Evolutionary conservation across 2,888 invertebrate genomes (phyloP).

Genomic region (Eupithecia dodoneata): DNA sequence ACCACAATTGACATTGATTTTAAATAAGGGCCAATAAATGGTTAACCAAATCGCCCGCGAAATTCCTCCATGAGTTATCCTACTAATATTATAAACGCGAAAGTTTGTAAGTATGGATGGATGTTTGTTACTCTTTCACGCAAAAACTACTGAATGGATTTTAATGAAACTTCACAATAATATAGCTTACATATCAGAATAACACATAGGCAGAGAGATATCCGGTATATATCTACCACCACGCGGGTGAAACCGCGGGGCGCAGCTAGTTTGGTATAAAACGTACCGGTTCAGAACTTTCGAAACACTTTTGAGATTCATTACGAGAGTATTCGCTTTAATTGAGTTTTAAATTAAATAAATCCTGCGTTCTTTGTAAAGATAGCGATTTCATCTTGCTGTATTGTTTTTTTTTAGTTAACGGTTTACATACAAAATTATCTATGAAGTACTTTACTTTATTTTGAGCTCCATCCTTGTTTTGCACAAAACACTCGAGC

Average conservation of each 20-base stretch:
- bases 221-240: too few species aligned
- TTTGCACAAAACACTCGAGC: too few species aligned
- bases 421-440: not conserved
- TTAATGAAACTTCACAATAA: too few species aligned
- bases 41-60: constrained; percentile 9
- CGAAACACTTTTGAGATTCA: constrained; percentile 29
- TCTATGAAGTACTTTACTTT: too few species aligned
- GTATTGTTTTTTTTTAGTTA: not conserved
- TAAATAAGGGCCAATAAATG: constrained; percentile 21
- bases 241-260: too few species aligned
- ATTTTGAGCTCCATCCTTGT: too few species aligned
- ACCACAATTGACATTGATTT: constrained; percentile 10
- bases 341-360: constrained; percentile 28
- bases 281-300: constrained; percentile 12
- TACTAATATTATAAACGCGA: too few species aligned
- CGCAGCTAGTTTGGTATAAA: constrained; percentile 7
- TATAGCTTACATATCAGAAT: too few species aligned
- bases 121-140: too few species aligned
- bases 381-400: constrained; percentile 11
- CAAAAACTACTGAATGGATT: too few species aligned
- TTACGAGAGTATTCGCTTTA: constrained; percentile 21
- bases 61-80: constrained; percentile 21
- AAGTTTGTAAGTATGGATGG: too few species aligned
- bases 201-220: too few species aligned
- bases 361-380: not conserved